Evolutionary conservation across 2,888 invertebrate genomes (phyloP).

Genomic region (Pyrrhosoma nymphula): DNA sequence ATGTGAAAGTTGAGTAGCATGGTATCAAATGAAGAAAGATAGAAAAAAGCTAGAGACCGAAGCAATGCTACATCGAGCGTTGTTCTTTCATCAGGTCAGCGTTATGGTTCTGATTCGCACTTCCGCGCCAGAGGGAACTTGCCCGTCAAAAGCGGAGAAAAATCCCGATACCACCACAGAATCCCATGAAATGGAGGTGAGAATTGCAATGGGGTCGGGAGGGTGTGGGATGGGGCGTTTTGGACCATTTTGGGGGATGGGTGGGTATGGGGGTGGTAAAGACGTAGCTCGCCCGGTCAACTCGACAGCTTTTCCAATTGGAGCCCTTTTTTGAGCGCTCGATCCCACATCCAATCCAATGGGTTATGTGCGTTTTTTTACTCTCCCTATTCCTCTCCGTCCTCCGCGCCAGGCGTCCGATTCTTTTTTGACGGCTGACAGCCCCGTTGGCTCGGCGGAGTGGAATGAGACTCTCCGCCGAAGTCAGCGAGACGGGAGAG

Average conservation of each 20-base stretch:
- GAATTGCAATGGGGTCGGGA: too few species aligned
- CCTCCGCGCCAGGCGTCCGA: neutral
- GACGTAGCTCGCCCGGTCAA: neutral
- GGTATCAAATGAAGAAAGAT: too few species aligned
- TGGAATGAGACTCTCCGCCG: neutral
- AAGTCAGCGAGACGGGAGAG: neutral
- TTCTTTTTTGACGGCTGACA: conserved; percentile 9
- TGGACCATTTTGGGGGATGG: too few species aligned
- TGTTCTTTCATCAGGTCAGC: neutral
- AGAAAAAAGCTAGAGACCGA: too few species aligned
- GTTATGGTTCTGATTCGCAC: neutral
- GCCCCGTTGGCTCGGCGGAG: neutral
- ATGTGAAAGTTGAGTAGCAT: too few species aligned
- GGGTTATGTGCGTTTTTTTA: neutral
- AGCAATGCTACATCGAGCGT: neutral
- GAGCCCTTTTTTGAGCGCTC: neutral
- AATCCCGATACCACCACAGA: neutral
- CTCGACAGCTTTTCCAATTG: conserved; percentile 39
- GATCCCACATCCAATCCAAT: neutral
- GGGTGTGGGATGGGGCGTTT: too few species aligned
- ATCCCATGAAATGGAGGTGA: neutral
- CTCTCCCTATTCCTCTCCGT: too few species aligned
- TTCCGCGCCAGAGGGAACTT: neutral
- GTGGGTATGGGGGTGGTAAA: too few species aligned
- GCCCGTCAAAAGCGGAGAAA: neutral